Evolutionary conservation across 2,888 invertebrate species (phyloP).

Genomic region (Epinotia demarniana): DNA sequence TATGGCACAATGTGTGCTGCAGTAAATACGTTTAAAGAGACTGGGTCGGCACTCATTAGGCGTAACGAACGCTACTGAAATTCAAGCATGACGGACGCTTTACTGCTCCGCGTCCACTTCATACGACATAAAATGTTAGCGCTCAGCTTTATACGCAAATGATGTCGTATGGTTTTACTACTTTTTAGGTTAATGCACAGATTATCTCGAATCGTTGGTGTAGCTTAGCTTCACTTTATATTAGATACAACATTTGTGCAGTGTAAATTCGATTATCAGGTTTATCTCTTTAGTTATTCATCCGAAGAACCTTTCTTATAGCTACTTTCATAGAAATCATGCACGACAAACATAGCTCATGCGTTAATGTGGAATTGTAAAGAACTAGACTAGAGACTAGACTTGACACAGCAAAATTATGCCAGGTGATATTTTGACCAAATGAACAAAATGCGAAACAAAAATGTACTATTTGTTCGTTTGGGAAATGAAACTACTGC

Average conservation of each 20-base stretch:
- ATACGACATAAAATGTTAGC: slow-evolving; percentile 31
- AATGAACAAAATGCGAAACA: too few relatives aligned
- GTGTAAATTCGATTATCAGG: background rate
- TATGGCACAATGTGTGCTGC: slow-evolving; percentile 24
- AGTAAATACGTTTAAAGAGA: slow-evolving; percentile 45
- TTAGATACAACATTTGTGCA: background rate
- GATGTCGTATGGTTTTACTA: slow-evolving; percentile 22
- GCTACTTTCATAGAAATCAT: background rate
- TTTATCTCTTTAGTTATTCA: background rate
- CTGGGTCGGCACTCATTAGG: slow-evolving; percentile 47
- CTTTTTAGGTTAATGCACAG: slow-evolving; percentile 35
- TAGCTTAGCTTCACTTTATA: background rate
- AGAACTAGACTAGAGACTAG: too few relatives aligned
- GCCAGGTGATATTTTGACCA: too few relatives aligned
- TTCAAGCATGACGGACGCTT: slow-evolving; percentile 41
- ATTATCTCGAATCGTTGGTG: slow-evolving; percentile 6
- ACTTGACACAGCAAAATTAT: too few relatives aligned
- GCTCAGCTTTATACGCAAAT: slow-evolving; percentile 39
- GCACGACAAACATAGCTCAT: background rate
- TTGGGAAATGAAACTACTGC: too few relatives aligned
- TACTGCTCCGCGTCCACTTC: slow-evolving; percentile 36
- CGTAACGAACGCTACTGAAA: slow-evolving; percentile 43
- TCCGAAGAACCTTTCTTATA: too few relatives aligned
- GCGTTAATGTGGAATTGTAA: too few relatives aligned
- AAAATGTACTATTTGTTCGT: too few relatives aligned